Conservation (phyloP, 2,888 invertebrate genomes). For the Augiades crinisus region DNA sequence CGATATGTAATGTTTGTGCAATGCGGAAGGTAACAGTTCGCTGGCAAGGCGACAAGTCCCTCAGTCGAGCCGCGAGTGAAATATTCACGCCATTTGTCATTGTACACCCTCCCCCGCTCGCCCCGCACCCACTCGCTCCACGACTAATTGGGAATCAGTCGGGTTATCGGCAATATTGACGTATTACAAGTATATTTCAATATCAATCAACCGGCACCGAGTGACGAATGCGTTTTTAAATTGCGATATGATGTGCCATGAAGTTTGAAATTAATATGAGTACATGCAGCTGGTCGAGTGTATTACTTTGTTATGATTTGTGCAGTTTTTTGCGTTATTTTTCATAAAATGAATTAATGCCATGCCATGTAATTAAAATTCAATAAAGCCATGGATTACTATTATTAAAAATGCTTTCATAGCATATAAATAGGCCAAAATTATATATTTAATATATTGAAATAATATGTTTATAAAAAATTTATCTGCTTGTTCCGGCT, state of each 20-base stretch:
- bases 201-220: conserved; percentile 21
- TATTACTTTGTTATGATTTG: background rate
- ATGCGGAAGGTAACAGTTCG: too few species aligned
- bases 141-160: conserved; percentile 24
- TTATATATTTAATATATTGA: too few species aligned
- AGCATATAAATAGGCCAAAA: too few species aligned
- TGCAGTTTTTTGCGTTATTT: too few species aligned
- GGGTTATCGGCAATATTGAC: conserved; percentile 24
- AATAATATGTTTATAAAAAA: too few species aligned
- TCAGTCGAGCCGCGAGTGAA: conserved; percentile 13
- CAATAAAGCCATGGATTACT: too few species aligned
- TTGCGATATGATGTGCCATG: conserved; percentile 3
- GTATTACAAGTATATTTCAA: conserved; percentile 26
- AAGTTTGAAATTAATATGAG: conserved; percentile 18
- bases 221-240: conserved; percentile 26
- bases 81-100: conserved; percentile 18
- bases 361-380: too few species aligned
- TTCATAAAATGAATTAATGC: too few species aligned
- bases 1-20: too few species aligned
- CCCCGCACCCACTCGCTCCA: background rate
- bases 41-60: background rate
- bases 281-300: conserved; percentile 1
- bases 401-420: too few species aligned
- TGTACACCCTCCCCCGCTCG: conserved; percentile 2
- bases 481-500: too few species aligned